Percentiles rank a stretch among this genome's conserved stretches.
Conservation (phyloP, 2,888 invertebrate species). For the Melieria picta region DNA sequence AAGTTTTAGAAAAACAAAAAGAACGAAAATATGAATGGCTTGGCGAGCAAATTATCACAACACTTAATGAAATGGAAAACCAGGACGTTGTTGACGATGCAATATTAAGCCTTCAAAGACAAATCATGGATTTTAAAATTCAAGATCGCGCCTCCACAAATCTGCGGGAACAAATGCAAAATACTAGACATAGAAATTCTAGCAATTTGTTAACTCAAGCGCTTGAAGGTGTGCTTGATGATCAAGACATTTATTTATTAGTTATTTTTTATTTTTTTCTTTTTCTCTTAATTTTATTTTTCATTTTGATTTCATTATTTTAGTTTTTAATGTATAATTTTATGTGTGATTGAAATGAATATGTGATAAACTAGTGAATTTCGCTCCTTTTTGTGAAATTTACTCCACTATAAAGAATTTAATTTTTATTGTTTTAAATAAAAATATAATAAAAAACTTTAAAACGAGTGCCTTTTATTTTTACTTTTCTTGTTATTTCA, state of each 20-base stretch:
- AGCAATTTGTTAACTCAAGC: neutral
- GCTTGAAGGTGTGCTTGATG: neutral
- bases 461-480: neutral
- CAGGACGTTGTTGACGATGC: neutral
- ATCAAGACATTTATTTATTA: neutral
- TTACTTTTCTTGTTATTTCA: too few species aligned
- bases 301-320: neutral
- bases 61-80: neutral
- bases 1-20: neutral
- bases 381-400: neutral
- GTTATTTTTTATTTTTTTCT: neutral
- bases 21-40: neutral
- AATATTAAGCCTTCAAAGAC: neutral
- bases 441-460: neutral
- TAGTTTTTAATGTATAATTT: neutral
- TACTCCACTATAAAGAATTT: too few species aligned
- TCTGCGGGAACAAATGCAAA: neutral
- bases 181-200: neutral
- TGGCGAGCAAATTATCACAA: constrained; percentile 3
- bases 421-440: neutral
- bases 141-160: neutral
- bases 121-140: constrained; percentile 4
- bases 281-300: neutral
- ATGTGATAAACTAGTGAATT: neutral
- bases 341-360: neutral